These are phyloP conservation scores for Sphaerodactylus townsendi DNA, from an alignment of 2,113 vertebrate genomes.

Conservation along the genomic window DNA sequence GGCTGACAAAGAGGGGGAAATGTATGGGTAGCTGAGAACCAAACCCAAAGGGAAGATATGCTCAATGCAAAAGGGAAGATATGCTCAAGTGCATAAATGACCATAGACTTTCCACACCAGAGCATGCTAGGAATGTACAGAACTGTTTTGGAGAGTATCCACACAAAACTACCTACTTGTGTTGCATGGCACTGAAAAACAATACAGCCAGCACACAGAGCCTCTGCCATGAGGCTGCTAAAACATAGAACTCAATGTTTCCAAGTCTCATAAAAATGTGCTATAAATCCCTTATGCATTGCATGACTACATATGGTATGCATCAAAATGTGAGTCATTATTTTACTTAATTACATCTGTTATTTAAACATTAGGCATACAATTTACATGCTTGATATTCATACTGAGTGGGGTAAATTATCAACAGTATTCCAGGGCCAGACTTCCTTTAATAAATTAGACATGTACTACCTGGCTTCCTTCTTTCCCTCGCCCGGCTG, in stretches of 20 bases:
- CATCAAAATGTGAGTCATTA: constrained; percentile 63
- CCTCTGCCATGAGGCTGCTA: background rate
- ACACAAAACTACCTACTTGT: background rate
- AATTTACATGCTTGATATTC: constrained; percentile 57
- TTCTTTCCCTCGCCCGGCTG: constrained; percentile 64
- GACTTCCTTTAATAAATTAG: constrained; percentile 55
- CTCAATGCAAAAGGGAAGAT: too few relatives aligned
- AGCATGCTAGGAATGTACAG: too few relatives aligned
- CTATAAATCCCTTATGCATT: constrained; percentile 54
- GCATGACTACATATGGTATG: constrained; percentile 51
- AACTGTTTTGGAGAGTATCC: background rate
- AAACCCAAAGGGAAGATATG: too few relatives aligned
- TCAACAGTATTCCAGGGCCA: constrained; percentile 52
- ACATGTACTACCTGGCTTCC: constrained; percentile 55
- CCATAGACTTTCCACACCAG: background rate
- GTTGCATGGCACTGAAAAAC: background rate
- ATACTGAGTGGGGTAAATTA: constrained; percentile 59
- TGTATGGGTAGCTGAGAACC: too few relatives aligned
- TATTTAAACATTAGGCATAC: constrained; percentile 76
- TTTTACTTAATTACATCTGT: constrained; percentile 72
- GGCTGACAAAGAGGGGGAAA: too few relatives aligned
- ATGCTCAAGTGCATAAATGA: too few relatives aligned
- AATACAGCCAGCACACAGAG: background rate
- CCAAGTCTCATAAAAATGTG: constrained; percentile 32
- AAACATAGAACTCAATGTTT: background rate